Percentiles rank a stretch among this genome's conserved stretches.
These are phyloP conservation scores for Mormyrus iriodes DNA, from an alignment of 2,113 vertebrate genomes.

Conservation along the genomic window DNA sequence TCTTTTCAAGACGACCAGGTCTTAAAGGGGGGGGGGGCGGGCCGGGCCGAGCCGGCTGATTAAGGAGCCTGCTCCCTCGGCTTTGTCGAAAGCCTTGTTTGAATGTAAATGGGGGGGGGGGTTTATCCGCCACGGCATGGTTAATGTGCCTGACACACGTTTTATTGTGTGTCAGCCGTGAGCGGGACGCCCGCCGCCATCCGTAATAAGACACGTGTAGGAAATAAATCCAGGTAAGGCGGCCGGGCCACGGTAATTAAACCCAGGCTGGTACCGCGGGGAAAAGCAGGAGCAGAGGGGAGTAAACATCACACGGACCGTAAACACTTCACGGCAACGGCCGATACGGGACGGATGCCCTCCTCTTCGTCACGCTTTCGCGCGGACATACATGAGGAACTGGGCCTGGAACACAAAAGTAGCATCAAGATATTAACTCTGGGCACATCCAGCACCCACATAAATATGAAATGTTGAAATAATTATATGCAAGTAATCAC, in stretches of 20 bases:
- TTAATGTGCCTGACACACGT: constrained; percentile 84
- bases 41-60: constrained; percentile 79
- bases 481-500: constrained; percentile 1
- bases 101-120: constrained; percentile 89
- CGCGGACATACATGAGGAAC: neutral
- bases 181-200: constrained; percentile 62
- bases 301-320: neutral
- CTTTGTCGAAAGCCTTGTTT: constrained; percentile 92
- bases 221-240: constrained; percentile 71
- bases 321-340: neutral
- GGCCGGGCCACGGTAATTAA: constrained; percentile 63
- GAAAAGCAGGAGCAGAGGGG: neutral
- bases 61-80: constrained; percentile 89
- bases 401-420: neutral
- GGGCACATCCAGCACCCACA: neutral
- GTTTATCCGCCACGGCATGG: constrained; percentile 86
- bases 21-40: constrained; percentile 92
- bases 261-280: constrained; percentile 10
- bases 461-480: constrained; percentile 6
- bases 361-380: neutral
- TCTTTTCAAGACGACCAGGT: constrained; percentile 94
- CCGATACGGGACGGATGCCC: neutral
- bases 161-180: constrained; percentile 88
- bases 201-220: constrained; percentile 80
- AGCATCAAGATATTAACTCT: neutral